A percentile compares a stretch with the other conserved stretches of the same genome.
These are phyloP conservation scores for Cyclura pinguis DNA, from an alignment of 2,797 vertebrate species.

Conservation along the genomic window DNA sequence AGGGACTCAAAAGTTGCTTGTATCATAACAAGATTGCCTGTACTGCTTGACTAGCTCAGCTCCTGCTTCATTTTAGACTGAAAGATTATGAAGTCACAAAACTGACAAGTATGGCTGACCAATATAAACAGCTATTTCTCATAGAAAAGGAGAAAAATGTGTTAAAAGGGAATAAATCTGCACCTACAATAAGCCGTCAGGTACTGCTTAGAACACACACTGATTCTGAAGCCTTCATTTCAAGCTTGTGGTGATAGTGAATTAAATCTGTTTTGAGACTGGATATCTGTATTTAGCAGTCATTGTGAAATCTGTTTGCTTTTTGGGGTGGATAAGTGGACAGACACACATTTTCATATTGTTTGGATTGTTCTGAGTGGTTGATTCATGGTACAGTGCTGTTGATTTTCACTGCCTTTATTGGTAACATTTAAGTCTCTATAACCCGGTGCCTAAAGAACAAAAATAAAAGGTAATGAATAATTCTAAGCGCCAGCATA, in stretches of 20 bases:
- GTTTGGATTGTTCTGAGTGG: background rate
- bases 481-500: slow-evolving; percentile 26
- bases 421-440: background rate
- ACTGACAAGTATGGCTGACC: fast-evolving
- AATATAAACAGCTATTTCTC: slow-evolving; percentile 10
- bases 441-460: slow-evolving; percentile 42
- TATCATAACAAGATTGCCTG: background rate
- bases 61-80: slow-evolving; percentile 33
- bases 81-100: fast-evolving
- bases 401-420: background rate
- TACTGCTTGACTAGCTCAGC: slow-evolving; percentile 30
- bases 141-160: slow-evolving; percentile 25
- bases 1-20: background rate
- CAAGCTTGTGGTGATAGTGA: slow-evolving; percentile 3
- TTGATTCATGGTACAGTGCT: slow-evolving; percentile 19
- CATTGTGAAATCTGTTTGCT: background rate
- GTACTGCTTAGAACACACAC: slow-evolving; percentile 27
- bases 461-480: slow-evolving; percentile 25
- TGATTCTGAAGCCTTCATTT: slow-evolving; percentile 51
- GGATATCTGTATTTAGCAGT: slow-evolving; percentile 16
- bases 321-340: background rate
- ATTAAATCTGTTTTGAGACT: slow-evolving; percentile 28
- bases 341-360: background rate
- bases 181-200: background rate
- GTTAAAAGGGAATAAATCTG: slow-evolving; percentile 25